phyloP scores from a whole-genome alignment of 2,113 vertebrate species.

The Cariama cristata region DNA sequence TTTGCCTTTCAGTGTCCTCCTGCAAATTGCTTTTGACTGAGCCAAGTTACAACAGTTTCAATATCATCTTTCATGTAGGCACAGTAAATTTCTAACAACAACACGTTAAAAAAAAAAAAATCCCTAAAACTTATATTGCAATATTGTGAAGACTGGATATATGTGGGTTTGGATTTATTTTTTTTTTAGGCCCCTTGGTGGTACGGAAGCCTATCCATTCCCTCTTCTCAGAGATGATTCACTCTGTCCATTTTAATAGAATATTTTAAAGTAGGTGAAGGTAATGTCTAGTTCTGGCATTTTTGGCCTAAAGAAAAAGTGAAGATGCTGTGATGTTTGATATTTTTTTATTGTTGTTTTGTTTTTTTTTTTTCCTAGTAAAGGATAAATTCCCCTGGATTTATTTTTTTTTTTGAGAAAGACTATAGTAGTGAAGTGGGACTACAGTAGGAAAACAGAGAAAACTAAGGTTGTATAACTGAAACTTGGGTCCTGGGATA shows the following conservation, averaged over 20 bases:
- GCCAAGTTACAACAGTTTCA: conserved; percentile 1
- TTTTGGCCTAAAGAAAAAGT: not conserved
- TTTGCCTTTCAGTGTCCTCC: conserved; percentile 17
- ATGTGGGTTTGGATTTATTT: not conserved
- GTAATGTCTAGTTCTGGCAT: not conserved
- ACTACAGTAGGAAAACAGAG: not conserved
- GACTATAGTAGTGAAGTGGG: not conserved
- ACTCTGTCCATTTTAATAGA: not conserved
- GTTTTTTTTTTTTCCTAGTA: not conserved
- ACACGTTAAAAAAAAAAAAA: not conserved
- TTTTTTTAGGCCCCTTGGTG: not conserved
- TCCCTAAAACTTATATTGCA: not conserved
- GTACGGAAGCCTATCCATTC: not conserved
- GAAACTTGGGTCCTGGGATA: not conserved
- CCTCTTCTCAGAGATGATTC: not conserved
- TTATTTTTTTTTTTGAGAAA: not conserved
- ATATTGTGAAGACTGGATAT: not conserved
- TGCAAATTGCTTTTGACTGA: conserved; percentile 32
- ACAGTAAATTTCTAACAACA: not conserved
- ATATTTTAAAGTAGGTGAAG: not conserved
- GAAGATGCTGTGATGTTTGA: not conserved
- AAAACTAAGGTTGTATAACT: not conserved
- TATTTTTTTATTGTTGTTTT: no score
- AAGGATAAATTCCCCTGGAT: not conserved
- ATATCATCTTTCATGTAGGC: not conserved